Conservation (phyloP, 2,888 invertebrate genomes). For the Andricus curvator region DNA sequence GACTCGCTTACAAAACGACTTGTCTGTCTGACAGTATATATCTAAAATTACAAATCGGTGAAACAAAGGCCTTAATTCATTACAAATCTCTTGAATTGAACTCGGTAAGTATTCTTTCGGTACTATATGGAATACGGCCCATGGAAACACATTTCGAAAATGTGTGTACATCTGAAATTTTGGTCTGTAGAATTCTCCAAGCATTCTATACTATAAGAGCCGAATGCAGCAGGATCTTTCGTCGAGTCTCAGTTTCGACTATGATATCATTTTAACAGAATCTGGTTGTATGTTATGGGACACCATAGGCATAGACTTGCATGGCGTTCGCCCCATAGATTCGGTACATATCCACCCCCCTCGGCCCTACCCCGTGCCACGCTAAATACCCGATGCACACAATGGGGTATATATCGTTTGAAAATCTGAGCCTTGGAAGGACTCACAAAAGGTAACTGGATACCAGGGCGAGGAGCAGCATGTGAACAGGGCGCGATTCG, state of each 20-base stretch:
- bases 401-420: slow-evolving; percentile 72
- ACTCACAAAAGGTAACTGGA: slow-evolving; percentile 77
- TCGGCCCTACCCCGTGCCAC: slow-evolving; percentile 68
- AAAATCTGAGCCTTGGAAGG: slow-evolving; percentile 73
- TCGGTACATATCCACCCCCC: slow-evolving; percentile 49
- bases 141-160: neutral
- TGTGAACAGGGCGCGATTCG: slow-evolving; percentile 73
- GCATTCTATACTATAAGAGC: neutral
- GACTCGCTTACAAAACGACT: slow-evolving; percentile 16
- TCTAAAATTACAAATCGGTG: neutral
- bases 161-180: neutral
- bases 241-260: slow-evolving; percentile 17
- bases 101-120: too few species aligned
- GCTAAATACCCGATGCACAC: slow-evolving; percentile 72
- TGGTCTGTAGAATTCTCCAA: neutral
- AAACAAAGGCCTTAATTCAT: too few species aligned
- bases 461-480: slow-evolving; percentile 64
- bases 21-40: neutral
- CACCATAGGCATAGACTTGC: slow-evolving; percentile 66
- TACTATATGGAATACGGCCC: neutral
- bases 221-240: slow-evolving; percentile 4
- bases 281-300: slow-evolving; percentile 72
- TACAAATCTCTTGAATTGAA: too few species aligned
- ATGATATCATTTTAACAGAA: slow-evolving; percentile 76
- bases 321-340: slow-evolving; percentile 50